Evolutionary conservation across 2,797 vertebrate species (phyloP), one percentile per base, ranked within the genome.

Genomic region (Micrastur ruficollis): DNA sequence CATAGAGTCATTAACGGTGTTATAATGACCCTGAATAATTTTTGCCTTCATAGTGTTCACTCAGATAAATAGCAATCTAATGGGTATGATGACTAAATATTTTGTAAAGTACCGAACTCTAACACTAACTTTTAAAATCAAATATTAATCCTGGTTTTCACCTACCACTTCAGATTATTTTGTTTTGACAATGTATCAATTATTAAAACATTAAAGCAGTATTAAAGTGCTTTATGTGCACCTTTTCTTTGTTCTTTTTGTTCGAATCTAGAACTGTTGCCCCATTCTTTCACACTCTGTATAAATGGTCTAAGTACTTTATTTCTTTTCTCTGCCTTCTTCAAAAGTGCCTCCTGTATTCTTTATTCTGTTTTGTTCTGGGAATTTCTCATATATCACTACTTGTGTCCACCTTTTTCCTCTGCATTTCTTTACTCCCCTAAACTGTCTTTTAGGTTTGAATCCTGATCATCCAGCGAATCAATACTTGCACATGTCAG

Each of bases 401-500:
- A 44, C 9, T 75, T 67, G 8, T 42, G 21, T 89, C 19, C 14
- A 31, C 17, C 8, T 38, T 78, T 90, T 81, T 20, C 17, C 47
- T 71, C 49, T 55, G 6, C 2, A 3, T 65, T 52, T 79, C 40
- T 81, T 83, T 75, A 42, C 59, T 46, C 10, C 4, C 25, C 7
- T 53, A 67, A 34, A 34, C 23, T 59, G 29, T 52, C 9, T 80
- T 86, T 65, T 71, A 38, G 23, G 14, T 27, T 34, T 78, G 52
- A 53, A 10, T 73, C 31, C 46, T 70, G 44, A 50, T 80, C 29
- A 50, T 10, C 16, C 32, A 49, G 5, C 58, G 32, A 55, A 61
- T 42, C 0, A 0, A 31, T 55, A n/a, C 6, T 55, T 49, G 3
- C 31, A 36, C 9, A 8, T 27, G 6, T 42, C 61, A 76, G 53